Base-by-base conservation (phyloP, 1,140 invertebrate species). In the Leguminivora glycinivorella region DNA sequence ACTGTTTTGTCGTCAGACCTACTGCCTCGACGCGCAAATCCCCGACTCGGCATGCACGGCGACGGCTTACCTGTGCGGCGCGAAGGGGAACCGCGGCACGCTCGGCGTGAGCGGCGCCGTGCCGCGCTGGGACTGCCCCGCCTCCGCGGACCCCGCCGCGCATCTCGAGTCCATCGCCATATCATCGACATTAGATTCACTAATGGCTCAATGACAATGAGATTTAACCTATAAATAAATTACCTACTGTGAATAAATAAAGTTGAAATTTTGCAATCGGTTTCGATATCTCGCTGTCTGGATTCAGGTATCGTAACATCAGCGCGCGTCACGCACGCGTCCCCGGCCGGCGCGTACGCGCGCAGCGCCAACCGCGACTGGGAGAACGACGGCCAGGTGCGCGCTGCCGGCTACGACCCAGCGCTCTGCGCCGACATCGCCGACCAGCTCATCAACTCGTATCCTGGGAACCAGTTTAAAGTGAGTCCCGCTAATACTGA, bases 11-110 rank as follows among this genome's bases (percentile, higher is more conserved):
- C 25, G 4, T 4, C 24, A 58, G 73, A 96, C 96, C 0, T 97
- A 96, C 83, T 96, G 94, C 77, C 92, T 95, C 4, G 94, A 97
- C 83, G 92, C 91, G 56, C 95, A 96, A 90, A 93, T 94, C 0
- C 93, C 96, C 0, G 96, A 97, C 85, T 95, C 94, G 2, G 95
- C 95, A 0, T 94, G 93, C n/a, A 94, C 95, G 0, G 94, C 93
- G 1, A 95, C 95, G 0, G 95, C 95, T 0, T 93, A 94, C 72
- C 87, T 95, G n/a, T 84, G 89, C 24, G 95, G 95, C 10, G 92
- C 94, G 0, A 96, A 96, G 80, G 89, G 89, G 1, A 94, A 94
- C 74, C 87, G 83, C 14, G 93, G 87, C 38, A 92, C 91, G 0
- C 58, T 95, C 2, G 94, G 94, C 0, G 83, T 95, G 9, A 92